Evolutionary conservation across 2,113 vertebrate genomes (phyloP).

Genomic region (Symphodus melops): DNA sequence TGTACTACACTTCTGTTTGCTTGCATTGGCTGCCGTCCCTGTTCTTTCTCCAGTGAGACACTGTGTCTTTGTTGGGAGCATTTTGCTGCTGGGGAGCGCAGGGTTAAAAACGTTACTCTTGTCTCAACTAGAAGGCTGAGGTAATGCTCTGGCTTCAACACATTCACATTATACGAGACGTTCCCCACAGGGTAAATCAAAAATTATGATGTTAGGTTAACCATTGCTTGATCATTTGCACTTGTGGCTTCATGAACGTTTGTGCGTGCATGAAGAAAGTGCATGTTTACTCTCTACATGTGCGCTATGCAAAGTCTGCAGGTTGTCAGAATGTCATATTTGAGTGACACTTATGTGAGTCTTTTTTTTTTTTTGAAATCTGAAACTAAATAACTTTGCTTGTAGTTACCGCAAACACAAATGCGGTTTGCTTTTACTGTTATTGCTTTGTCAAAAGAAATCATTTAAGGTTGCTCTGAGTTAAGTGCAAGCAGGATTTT

Average conservation of each 20-base stretch:
- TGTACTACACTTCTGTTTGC: constrained; percentile 78
- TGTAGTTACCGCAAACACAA: constrained; percentile 1
- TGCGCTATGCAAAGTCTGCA: constrained; percentile 32
- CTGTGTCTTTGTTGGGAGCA: constrained; percentile 73
- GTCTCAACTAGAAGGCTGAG: constrained; percentile 76
- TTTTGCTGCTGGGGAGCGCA: constrained; percentile 59
- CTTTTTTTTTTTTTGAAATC: constrained; percentile 4
- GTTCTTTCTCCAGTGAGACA: constrained; percentile 69
- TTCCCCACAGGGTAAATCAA: constrained; percentile 75
- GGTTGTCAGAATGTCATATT: constrained; percentile 55
- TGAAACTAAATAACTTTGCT: constrained; percentile 17
- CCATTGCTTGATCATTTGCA: constrained; percentile 60
- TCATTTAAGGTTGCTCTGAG: constrained; percentile 2
- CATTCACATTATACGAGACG: constrained; percentile 69
- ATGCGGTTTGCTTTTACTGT: constrained; percentile 17
- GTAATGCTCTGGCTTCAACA: constrained; percentile 73
- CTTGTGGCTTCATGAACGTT: constrained; percentile 48
- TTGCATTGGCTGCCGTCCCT: constrained; percentile 76
- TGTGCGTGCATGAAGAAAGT: constrained; percentile 1
- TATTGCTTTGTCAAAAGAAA: constrained; percentile 6
- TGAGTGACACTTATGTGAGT: constrained; percentile 39
- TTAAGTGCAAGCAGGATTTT: not conserved
- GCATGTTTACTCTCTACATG: constrained; percentile 28
- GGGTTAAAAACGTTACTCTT: constrained; percentile 78
- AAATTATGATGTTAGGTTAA: constrained; percentile 69